A percentile compares a stretch with the other conserved stretches of the same genome.
phyloP scores from a whole-genome alignment of 2,113 vertebrate species.

The Ictidomys tridecemlineatus region DNA sequence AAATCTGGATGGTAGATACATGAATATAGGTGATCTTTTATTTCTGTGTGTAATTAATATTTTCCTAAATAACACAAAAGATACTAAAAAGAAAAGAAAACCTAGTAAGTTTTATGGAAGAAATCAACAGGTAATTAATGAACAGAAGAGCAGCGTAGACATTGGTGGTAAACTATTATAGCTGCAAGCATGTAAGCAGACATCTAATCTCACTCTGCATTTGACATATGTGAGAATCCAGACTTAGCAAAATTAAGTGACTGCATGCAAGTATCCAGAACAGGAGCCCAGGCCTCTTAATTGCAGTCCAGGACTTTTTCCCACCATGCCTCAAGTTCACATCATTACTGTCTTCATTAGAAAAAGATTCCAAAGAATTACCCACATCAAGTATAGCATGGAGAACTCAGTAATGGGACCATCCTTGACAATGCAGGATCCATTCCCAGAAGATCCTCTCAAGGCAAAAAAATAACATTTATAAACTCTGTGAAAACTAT shows the following conservation, averaged over 20 bases:
- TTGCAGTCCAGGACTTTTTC: neutral
- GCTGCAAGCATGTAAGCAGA: neutral
- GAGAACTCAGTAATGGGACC: neutral
- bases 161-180: neutral
- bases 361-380: neutral
- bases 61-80: constrained; percentile 8
- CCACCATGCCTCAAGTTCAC: neutral
- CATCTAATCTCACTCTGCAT: neutral
- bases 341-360: neutral
- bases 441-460: neutral
- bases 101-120: neutral
- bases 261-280: neutral
- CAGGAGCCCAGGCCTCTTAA: neutral
- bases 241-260: neutral
- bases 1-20: neutral
- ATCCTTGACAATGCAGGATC: neutral
- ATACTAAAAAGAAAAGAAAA: neutral
- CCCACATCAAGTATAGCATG: neutral
- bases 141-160: neutral
- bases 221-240: neutral
- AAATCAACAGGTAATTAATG: neutral
- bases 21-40: neutral
- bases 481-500: neutral
- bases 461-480: neutral
- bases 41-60: neutral